These are phyloP conservation scores for Latheticus oryzae DNA, from an alignment of 2,888 invertebrate genomes.

Conservation along the genomic window DNA sequence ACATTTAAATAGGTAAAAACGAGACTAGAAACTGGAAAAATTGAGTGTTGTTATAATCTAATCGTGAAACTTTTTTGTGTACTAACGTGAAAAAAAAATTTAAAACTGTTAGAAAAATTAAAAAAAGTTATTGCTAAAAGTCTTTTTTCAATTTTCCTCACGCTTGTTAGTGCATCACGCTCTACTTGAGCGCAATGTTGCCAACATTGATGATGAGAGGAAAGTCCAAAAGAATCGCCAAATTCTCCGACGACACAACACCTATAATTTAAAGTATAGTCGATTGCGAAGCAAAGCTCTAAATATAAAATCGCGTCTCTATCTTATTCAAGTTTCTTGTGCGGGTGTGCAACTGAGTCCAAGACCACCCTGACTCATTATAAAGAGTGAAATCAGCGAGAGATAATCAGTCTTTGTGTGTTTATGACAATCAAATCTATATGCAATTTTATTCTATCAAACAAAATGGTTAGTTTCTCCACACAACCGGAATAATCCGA, in stretches of 20 bases:
- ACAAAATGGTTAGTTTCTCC: conserved; percentile 29
- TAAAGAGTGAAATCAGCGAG: conserved; percentile 29
- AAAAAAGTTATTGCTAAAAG: too few relatives aligned
- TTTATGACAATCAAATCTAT: too few relatives aligned
- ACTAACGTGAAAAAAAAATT: too few relatives aligned
- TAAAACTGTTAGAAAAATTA: too few relatives aligned
- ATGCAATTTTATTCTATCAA: too few relatives aligned
- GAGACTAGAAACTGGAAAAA: too few relatives aligned
- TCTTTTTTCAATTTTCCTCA: conserved; percentile 6
- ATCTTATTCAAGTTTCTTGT: conserved; percentile 30
- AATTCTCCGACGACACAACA: conserved; percentile 38
- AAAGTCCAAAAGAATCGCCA: conserved; percentile 34
- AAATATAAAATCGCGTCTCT: conserved; percentile 39
- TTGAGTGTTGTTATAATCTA: too few relatives aligned
- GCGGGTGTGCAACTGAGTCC: conserved; percentile 21
- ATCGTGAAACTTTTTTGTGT: too few relatives aligned
- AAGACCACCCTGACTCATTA: conserved; percentile 16
- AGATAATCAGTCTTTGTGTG: conserved; percentile 18
- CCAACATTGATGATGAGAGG: conserved; percentile 28
- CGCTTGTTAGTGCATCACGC: conserved; percentile 26
- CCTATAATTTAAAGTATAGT: conserved; percentile 36
- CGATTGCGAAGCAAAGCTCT: conserved; percentile 33
- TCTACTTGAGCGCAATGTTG: conserved; percentile 29
- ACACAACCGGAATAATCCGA: too few relatives aligned
- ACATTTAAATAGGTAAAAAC: too few relatives aligned